Evolutionary conservation across 2,113 vertebrate species (phyloP).

Genomic region (Laticauda colubrina): DNA sequence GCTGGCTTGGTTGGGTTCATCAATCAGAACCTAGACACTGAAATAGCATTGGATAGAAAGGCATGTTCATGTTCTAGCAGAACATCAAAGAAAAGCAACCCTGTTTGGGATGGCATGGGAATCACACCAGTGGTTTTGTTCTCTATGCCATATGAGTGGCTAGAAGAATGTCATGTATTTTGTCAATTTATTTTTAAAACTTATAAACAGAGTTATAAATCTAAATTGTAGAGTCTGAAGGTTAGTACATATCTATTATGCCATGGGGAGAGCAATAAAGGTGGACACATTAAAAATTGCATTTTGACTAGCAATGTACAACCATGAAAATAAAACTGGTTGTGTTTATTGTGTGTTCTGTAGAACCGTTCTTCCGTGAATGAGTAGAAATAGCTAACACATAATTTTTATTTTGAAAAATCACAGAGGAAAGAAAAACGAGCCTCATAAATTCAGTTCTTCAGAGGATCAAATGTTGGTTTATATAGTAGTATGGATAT

Average conservation of each 20-base stretch:
- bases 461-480: fast-evolving
- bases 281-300: neutral
- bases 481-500: fast-evolving
- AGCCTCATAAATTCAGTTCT: fast-evolving
- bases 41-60: conserved; percentile 1
- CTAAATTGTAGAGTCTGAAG: fast-evolving
- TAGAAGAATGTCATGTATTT: conserved; percentile 2
- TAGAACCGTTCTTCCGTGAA: neutral
- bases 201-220: fast-evolving
- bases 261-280: neutral
- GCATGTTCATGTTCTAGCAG: conserved; percentile 9
- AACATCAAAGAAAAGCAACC: neutral
- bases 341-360: fast-evolving
- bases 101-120: neutral
- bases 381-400: fast-evolving
- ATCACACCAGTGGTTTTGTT: conserved; percentile 49
- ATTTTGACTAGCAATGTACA: fast-evolving
- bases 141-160: conserved; percentile 18
- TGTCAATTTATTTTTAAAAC: neutral
- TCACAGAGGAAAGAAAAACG: neutral
- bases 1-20: too few relatives aligned
- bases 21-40: too few relatives aligned
- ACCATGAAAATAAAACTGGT: neutral
- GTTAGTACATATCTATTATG: neutral
- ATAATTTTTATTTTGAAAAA: fast-evolving